Evolutionary conservation across 2,888 invertebrate genomes (phyloP), one percentile per base, ranked within the genome.

Genomic region (Nephrotoma appendiculata): DNA sequence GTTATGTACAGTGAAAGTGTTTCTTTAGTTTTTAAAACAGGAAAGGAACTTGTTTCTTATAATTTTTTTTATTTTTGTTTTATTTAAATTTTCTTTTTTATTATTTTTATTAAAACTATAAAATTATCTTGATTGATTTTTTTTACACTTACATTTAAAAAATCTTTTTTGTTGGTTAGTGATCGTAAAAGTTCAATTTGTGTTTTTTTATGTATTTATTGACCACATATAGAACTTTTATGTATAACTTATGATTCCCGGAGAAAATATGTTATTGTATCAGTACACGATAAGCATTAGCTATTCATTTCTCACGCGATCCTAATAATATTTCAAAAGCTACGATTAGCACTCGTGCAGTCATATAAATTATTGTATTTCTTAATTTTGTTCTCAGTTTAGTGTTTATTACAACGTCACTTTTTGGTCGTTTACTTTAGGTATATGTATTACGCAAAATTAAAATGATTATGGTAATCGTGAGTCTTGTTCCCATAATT

Each of bases 41-140:
- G 71, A 71, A 71, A 71, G 71, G 31, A 19, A 71, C 71, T 71
- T 31, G 71, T 71, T 71, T 11, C 15, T 57, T 57, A 57, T 15
- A 57, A 57, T 15, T 15, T 57, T 5, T 48, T 31, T 71, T 71
- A 71, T 71, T 71, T 71, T 31, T 44, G 11, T 71, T 31, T 71
- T 71, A 71, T 71, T 71, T 71, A 71, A 71, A 71, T 71, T 71
- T 71, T 71, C 71, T 31, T 44, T n/a, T 85, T 85, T 85, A 19
- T 85, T 19, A 7, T 19, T 85, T 19, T 85, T 19, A 11, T 85
- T 44, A 42, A 85, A n/a, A 85, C 42, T n/a, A 85, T 11, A 83
- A 83, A 83, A 83, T 41, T 85, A 85, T 43, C 85, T 85, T 85
- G 41, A 85, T 85, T 43, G 85, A 43, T 85, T 43, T 85, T 85